A percentile compares a stretch with the other conserved stretches of the same genome.
phyloP scores from a whole-genome alignment of 2,113 vertebrate genomes.

The Catharus fuscescens region DNA sequence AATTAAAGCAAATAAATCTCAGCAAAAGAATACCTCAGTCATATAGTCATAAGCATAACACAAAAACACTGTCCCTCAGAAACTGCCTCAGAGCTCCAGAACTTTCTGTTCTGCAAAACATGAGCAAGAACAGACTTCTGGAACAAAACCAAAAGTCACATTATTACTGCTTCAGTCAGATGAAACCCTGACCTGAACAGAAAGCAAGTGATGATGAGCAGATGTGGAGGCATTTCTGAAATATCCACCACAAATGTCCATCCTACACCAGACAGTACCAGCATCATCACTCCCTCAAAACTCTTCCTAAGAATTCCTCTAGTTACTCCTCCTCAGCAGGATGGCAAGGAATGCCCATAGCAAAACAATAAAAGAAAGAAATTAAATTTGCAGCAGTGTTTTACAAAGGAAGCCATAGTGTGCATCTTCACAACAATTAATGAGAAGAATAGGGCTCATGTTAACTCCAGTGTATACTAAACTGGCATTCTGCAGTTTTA shows the following conservation, averaged over 20 bases:
- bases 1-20: not conserved
- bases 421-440: not conserved
- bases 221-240: not conserved
- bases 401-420: not conserved
- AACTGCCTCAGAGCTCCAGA: not conserved
- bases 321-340: not conserved
- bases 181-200: not conserved
- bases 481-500: not conserved
- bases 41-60: not conserved
- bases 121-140: not conserved
- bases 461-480: not conserved
- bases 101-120: constrained; percentile 8
- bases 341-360: not conserved
- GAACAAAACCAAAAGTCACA: not conserved
- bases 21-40: not conserved
- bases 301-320: not conserved
- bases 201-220: not conserved
- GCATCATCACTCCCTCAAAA: not conserved
- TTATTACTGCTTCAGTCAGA: not conserved
- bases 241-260: not conserved
- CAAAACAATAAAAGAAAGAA: not conserved
- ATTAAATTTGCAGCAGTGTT: not conserved
- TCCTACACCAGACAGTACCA: not conserved
- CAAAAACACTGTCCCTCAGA: not conserved
- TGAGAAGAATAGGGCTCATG: not conserved